Conservation (phyloP, 2,113 vertebrate genomes). For the Calcarius ornatus region DNA sequence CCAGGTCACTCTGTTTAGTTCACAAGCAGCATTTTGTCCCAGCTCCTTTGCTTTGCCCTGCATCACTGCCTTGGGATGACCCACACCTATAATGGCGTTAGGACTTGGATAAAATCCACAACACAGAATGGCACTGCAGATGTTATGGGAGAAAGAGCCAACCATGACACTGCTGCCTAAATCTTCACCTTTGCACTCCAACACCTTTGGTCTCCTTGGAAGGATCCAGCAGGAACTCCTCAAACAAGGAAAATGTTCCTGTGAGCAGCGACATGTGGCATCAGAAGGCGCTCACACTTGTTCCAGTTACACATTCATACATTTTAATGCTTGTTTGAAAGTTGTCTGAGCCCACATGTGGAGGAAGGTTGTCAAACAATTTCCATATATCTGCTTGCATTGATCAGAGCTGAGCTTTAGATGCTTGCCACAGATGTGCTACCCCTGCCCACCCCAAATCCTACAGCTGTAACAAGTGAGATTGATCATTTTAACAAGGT, state of each 20-base stretch:
- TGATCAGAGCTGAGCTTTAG: background rate
- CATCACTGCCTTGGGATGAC: background rate
- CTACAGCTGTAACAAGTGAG: background rate
- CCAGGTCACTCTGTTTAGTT: background rate
- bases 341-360: background rate
- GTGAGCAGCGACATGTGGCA: background rate
- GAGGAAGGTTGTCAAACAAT: background rate
- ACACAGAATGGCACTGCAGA: background rate
- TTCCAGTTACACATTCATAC: background rate
- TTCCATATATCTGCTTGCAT: background rate
- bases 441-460: background rate
- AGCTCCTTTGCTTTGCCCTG: background rate
- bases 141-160: background rate
- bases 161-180: background rate
- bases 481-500: background rate
- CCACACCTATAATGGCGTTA: background rate
- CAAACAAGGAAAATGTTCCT: rapidly evolving
- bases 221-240: background rate
- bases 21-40: background rate
- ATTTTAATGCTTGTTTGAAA: background rate
- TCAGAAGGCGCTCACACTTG: background rate
- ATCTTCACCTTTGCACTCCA: background rate
- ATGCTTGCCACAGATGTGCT: background rate
- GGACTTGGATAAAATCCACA: background rate
- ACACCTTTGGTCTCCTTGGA: background rate